Evolutionary conservation across 2,113 vertebrate species (phyloP).

Genomic region (Neofelis nebulosa): DNA sequence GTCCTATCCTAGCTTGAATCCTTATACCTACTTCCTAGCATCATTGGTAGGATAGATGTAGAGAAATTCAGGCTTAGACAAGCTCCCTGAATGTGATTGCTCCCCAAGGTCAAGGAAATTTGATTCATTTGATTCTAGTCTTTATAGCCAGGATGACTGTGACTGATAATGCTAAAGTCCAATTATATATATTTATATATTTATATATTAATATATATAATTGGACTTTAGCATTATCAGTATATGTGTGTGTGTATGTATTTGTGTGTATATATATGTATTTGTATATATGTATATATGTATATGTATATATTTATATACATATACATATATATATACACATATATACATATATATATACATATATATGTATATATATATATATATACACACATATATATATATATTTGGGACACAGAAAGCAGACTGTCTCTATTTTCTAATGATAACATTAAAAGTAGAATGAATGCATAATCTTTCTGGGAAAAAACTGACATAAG

Average conservation of each 20-base stretch:
- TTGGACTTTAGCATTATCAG: too few species aligned
- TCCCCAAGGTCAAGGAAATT: neutral
- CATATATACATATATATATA: neutral
- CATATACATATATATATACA: too few species aligned
- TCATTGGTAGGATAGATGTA: neutral
- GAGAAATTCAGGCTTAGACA: neutral
- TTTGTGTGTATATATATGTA: neutral
- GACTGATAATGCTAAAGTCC: neutral
- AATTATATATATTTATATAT: neutral
- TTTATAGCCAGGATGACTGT: neutral
- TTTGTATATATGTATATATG: neutral
- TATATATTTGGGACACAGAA: neutral
- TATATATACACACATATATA: neutral
- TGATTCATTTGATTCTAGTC: neutral
- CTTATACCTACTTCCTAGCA: neutral
- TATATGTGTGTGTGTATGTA: too few species aligned
- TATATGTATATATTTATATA: neutral
- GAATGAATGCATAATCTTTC: neutral
- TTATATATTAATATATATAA: too few species aligned
- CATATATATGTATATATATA: neutral
- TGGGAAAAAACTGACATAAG: neutral
- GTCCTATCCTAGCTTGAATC: neutral
- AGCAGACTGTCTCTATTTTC: neutral
- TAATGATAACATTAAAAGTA: neutral
- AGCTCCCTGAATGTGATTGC: neutral